phyloP scores from a whole-genome alignment of 2,113 vertebrate genomes.

The Meles meles region DNA sequence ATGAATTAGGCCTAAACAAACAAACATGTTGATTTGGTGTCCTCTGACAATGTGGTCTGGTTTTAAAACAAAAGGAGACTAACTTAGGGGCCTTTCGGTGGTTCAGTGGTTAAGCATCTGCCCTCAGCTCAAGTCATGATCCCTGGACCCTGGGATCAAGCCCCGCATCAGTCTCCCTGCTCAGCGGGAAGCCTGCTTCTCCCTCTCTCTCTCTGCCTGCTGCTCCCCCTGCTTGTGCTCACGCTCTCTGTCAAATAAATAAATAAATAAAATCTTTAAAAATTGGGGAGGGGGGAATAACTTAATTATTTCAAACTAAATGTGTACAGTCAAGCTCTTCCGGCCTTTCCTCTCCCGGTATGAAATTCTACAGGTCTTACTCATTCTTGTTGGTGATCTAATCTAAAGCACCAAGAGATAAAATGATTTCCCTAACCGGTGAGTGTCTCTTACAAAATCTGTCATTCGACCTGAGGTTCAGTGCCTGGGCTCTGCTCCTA shows the following conservation, averaged over 20 bases:
- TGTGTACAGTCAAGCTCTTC: background rate
- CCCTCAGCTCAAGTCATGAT: too few relatives aligned
- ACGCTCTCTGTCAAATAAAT: too few relatives aligned
- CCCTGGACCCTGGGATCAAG: too few relatives aligned
- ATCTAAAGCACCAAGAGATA: background rate
- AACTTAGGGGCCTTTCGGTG: background rate
- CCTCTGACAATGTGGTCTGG: background rate
- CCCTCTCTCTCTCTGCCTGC: too few relatives aligned
- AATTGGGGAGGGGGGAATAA: background rate
- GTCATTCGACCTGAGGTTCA: background rate
- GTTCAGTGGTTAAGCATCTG: too few relatives aligned
- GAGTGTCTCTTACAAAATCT: background rate
- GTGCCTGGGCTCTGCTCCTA: background rate
- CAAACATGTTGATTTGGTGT: background rate
- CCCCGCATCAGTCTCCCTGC: too few relatives aligned
- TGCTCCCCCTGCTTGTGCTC: too few relatives aligned
- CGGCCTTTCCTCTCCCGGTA: background rate
- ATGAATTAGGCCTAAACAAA: conserved; percentile 24
- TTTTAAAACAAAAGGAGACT: conserved; percentile 37
- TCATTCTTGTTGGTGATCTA: conserved; percentile 30
- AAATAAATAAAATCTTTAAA: too few relatives aligned
- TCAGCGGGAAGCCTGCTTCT: too few relatives aligned
- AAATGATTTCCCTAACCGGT: conserved; percentile 8
- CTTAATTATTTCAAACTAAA: conserved; percentile 28
- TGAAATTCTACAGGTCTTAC: conserved; percentile 25